phyloP scores from a whole-genome alignment of 2,888 invertebrate genomes.

The Lepas anatifera region DNA sequence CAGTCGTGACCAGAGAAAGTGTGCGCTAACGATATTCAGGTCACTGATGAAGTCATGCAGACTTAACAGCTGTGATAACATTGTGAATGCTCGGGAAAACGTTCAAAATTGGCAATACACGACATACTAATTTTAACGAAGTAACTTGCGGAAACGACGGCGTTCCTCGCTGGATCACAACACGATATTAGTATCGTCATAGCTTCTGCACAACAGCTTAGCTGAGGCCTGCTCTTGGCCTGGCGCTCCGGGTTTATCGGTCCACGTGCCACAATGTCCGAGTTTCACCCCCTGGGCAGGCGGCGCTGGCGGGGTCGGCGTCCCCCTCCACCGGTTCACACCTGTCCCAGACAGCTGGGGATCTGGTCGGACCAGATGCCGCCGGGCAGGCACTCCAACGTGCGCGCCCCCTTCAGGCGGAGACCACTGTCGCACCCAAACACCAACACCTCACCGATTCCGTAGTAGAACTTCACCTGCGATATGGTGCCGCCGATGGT shows the following conservation, averaged over 20 bases:
- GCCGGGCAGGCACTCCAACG: slow-evolving; percentile 63
- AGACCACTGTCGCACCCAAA: slow-evolving; percentile 71
- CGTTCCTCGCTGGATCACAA: not conserved
- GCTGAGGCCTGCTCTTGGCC: no score
- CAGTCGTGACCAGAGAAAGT: no score
- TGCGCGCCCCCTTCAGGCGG: slow-evolving; percentile 58
- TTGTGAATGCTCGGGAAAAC: no score
- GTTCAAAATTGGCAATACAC: no score
- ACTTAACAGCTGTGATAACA: no score
- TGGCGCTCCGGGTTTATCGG: no score
- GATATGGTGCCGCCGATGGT: slow-evolving; percentile 76
- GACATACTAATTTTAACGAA: no score
- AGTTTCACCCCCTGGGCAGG: no score
- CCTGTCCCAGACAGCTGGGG: slow-evolving; percentile 49
- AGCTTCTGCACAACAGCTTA: no score
- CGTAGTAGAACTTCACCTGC: slow-evolving; percentile 75
- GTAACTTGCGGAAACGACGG: not conserved
- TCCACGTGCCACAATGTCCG: no score
- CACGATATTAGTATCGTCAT: not conserved
- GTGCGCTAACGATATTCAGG: no score
- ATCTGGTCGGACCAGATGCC: slow-evolving; percentile 79
- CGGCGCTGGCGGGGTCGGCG: not conserved
- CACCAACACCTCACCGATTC: slow-evolving; percentile 69
- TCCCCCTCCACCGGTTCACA: not conserved
- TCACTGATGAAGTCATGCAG: no score